Percentiles rank a stretch among this genome's conserved stretches.
Conservation (phyloP, 2,888 invertebrate genomes). For the Eupithecia subumbrata region DNA sequence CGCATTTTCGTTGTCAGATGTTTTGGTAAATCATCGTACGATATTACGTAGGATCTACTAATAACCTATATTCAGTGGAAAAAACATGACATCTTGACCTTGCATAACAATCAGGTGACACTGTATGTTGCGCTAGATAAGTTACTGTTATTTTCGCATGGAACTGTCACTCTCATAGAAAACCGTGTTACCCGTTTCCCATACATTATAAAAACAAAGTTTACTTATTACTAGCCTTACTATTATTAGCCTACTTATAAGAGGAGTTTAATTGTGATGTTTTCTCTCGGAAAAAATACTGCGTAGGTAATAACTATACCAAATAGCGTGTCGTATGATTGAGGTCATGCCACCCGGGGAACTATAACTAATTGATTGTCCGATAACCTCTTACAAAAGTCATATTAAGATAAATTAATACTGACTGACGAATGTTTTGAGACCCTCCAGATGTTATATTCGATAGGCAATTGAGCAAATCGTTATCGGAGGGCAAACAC, state of each 20-base stretch:
- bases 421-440: not conserved
- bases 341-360: slow-evolving; percentile 16
- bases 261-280: not conserved
- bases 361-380: slow-evolving; percentile 31
- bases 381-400: slow-evolving; percentile 35
- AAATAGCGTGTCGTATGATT: not conserved
- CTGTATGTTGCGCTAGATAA: not conserved
- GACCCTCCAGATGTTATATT: slow-evolving; percentile 19
- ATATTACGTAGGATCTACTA: not conserved
- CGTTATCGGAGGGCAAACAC: slow-evolving; percentile 23
- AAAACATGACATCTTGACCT: not conserved
- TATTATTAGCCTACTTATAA: too few relatives aligned
- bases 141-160: slow-evolving; percentile 1
- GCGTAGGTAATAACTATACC: not conserved
- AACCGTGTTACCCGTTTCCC: slow-evolving; percentile 1
- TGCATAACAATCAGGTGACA: not conserved
- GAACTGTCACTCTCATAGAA: not conserved
- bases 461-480: slow-evolving; percentile 26
- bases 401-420: slow-evolving; percentile 4
- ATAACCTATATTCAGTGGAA: not conserved
- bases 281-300: not conserved
- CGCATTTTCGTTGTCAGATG: not conserved
- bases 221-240: too few relatives aligned
- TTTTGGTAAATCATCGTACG: not conserved
- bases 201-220: slow-evolving; percentile 13